Evolutionary conservation across 1,140 invertebrate genomes (phyloP).

Genomic region (Arion vulgaris): DNA sequence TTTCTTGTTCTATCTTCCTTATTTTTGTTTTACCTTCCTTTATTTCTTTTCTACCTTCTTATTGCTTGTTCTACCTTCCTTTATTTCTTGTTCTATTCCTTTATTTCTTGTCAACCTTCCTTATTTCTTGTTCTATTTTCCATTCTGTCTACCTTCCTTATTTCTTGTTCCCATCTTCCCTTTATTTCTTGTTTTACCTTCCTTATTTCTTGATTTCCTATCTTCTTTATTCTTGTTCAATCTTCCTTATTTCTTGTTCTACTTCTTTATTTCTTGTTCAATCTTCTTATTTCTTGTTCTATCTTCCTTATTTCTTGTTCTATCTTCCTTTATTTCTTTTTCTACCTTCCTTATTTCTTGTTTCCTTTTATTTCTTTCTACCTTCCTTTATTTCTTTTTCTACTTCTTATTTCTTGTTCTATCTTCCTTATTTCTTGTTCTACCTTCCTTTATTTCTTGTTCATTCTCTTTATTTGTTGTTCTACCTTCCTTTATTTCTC

Average conservation of each 20-base stretch:
- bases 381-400: neutral
- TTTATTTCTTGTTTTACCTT: neutral
- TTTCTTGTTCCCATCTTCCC: neutral
- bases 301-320: neutral
- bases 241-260: neutral
- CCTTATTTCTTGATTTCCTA: neutral
- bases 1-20: no score
- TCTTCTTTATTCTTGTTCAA: neutral
- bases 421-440: neutral
- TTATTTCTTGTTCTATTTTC: neutral
- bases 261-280: neutral
- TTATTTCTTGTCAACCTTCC: neutral
- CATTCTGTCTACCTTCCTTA: neutral
- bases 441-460: neutral
- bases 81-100: neutral
- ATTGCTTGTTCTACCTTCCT: no score
- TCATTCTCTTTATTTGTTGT: no score
- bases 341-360: neutral
- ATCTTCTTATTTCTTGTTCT: neutral
- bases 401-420: neutral
- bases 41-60: no score
- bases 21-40: no score
- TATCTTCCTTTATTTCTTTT: neutral
- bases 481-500: neutral
- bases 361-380: neutral